Conservation (phyloP, 2,888 invertebrate genomes). For the Cetonia aurata region DNA sequence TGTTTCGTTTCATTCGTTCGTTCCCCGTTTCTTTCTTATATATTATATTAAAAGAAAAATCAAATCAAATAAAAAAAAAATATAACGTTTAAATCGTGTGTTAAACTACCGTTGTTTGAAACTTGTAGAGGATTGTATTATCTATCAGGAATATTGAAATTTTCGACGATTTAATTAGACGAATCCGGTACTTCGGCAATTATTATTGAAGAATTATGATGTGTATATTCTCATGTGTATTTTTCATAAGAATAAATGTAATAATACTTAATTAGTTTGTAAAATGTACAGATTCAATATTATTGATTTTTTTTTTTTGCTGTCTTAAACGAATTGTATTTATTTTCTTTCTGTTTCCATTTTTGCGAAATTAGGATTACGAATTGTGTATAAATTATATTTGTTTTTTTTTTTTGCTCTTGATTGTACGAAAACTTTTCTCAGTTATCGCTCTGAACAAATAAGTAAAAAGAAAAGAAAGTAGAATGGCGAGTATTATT, state of each 20-base stretch:
- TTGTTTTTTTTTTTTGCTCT: no score
- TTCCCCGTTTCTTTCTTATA: no score
- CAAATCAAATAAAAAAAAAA: conserved; percentile 15
- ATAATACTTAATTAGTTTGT: conserved; percentile 45
- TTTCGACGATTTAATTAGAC: conserved; percentile 3
- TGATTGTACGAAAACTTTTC: no score
- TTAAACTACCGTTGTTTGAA: neutral
- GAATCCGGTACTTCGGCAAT: neutral
- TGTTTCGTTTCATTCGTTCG: neutral
- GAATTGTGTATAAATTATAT: no score
- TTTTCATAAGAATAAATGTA: conserved; percentile 42
- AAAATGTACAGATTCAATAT: conserved; percentile 39
- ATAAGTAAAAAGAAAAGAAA: no score
- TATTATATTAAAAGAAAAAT: no score
- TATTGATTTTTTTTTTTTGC: conserved; percentile 9
- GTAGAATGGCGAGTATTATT: conserved; percentile 16
- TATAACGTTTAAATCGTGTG: neutral
- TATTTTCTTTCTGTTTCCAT: neutral
- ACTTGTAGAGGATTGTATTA: neutral
- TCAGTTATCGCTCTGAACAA: no score
- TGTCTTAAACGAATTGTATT: neutral
- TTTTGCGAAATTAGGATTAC: no score
- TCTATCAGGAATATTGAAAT: neutral
- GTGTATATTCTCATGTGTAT: conserved; percentile 43
- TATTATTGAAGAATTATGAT: conserved; percentile 5